phyloP scores from a whole-genome alignment of 2,797 vertebrate species.

The Alectoris magna region DNA sequence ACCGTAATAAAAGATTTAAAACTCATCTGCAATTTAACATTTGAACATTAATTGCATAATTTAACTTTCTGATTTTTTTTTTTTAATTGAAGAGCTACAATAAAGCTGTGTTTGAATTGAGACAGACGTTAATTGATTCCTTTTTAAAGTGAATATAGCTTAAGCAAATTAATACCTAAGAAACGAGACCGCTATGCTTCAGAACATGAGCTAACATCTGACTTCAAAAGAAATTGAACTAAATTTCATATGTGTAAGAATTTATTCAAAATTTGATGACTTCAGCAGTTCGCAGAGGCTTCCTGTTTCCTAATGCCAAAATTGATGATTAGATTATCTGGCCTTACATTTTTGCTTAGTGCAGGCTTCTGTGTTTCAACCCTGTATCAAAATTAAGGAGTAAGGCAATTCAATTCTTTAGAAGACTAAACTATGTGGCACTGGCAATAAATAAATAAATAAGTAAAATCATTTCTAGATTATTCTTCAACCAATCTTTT shows the following conservation, averaged over 20 bases:
- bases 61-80: background rate
- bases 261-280: background rate
- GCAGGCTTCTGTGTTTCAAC: background rate
- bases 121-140: background rate
- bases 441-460: background rate
- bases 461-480: background rate
- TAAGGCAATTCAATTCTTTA: background rate
- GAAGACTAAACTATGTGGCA: background rate
- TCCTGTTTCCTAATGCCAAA: background rate
- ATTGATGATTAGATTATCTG: background rate
- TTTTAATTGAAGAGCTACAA: background rate
- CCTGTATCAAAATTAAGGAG: background rate
- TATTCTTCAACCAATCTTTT: background rate
- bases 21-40: background rate
- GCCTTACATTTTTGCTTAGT: background rate
- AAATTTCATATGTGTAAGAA: background rate
- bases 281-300: background rate
- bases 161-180: background rate
- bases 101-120: background rate
- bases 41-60: background rate
- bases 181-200: background rate
- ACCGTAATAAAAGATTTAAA: background rate
- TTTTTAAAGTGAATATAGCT: background rate
- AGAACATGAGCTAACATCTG: background rate
- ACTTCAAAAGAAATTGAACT: rapidly evolving